Conservation (phyloP, 2,797 vertebrate species). For the Pipistrellus kuhlii region DNA sequence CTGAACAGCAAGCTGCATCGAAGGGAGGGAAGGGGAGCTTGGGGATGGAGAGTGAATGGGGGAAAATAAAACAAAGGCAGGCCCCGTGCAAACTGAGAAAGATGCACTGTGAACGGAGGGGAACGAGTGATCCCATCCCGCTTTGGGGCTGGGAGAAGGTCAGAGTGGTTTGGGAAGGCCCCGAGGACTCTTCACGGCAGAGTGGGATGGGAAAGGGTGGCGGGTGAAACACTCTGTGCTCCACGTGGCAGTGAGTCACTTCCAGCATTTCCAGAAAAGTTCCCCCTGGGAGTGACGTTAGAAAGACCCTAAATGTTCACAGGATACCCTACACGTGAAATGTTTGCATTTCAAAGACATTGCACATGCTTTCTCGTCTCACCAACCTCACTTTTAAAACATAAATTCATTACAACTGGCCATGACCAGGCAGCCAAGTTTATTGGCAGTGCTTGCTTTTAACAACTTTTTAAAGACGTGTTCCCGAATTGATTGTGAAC, state of each 20-base stretch:
- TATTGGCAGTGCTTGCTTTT: not conserved
- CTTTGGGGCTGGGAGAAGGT: not conserved
- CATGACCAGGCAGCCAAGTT: not conserved
- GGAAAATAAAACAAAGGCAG: not conserved
- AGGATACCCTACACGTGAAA: not conserved
- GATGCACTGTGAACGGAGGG: not conserved
- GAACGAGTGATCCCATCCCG: not conserved
- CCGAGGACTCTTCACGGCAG: not conserved
- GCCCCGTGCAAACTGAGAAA: not conserved
- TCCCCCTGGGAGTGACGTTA: not conserved
- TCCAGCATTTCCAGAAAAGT: not conserved
- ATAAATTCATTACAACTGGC: not conserved
- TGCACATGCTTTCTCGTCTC: not conserved
- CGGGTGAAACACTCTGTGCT: not conserved
- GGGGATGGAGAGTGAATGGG: not conserved
- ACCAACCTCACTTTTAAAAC: not conserved
- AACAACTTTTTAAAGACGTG: not conserved
- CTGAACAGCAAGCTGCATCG: not conserved
- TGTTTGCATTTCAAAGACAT: not conserved
- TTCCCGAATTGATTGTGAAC: not conserved
- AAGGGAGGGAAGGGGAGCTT: not conserved
- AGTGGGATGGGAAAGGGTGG: not conserved
- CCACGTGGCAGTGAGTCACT: not conserved
- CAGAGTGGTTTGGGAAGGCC: not conserved
- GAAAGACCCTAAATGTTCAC: conserved; percentile 20